A percentile compares a stretch with the other conserved stretches of the same genome.
These are phyloP conservation scores for Eurypyga helias DNA, from an alignment of 2,113 vertebrate genomes.

Conservation along the genomic window DNA sequence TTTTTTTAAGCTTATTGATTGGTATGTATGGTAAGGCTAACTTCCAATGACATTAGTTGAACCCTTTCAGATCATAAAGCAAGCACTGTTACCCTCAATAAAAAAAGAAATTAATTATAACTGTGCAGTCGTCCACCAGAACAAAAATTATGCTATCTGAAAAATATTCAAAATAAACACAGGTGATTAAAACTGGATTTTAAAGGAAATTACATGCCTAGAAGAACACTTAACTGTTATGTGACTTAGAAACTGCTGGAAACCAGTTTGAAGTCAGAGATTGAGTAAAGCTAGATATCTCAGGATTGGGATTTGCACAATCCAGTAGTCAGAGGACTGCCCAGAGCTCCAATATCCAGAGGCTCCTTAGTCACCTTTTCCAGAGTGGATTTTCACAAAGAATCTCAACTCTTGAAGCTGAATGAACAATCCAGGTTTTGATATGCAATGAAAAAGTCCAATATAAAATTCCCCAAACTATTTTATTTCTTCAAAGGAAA, in stretches of 20 bases:
- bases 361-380: not conserved
- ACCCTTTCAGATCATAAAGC: not conserved
- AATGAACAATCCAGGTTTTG: not conserved
- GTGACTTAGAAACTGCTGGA: not conserved
- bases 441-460: not conserved
- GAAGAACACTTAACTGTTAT: not conserved
- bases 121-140: not conserved
- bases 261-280: not conserved
- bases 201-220: not conserved
- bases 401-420: not conserved
- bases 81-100: not conserved
- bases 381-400: not conserved
- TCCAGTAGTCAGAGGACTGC: not conserved
- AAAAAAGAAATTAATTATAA: not conserved
- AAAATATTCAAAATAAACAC: not conserved
- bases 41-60: not conserved
- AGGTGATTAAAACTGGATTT: not conserved
- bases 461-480: not conserved
- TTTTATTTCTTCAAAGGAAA: not conserved
- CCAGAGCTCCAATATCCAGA: not conserved
- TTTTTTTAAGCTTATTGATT: not conserved
- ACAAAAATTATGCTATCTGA: not conserved
- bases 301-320: not conserved
- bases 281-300: not conserved
- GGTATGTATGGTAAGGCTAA: rapidly evolving